A percentile compares a stretch with the other conserved stretches of the same genome.
phyloP scores from a whole-genome alignment of 2,797 vertebrate species.

The Gymnodraco acuticeps region DNA sequence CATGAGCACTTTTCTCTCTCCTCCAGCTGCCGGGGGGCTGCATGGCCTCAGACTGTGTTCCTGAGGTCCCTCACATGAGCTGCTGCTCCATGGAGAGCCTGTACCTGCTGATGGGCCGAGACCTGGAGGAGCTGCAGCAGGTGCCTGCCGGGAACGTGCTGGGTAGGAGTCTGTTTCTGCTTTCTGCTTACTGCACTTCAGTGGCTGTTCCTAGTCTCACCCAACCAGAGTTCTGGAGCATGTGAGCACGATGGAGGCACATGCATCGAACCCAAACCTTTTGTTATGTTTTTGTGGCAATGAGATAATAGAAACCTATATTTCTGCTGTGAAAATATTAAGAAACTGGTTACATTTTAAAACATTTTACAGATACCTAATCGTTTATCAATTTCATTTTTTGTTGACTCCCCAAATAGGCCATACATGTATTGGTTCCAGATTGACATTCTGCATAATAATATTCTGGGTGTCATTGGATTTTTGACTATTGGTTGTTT shows the following conservation, averaged over 20 bases:
- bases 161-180: conserved; percentile 78
- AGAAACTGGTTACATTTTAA: too few relatives aligned
- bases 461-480: too few relatives aligned
- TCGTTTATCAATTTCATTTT: too few relatives aligned
- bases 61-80: conserved; percentile 88
- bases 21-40: conserved; percentile 86
- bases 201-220: not conserved
- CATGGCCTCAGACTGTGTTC: conserved; percentile 71
- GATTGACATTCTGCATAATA: too few relatives aligned
- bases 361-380: too few relatives aligned
- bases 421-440: too few relatives aligned
- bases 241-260: not conserved
- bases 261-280: not conserved
- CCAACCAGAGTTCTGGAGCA: not conserved
- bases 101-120: conserved; percentile 95
- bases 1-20: not conserved
- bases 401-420: too few relatives aligned
- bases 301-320: too few relatives aligned
- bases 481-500: too few relatives aligned
- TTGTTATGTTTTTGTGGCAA: too few relatives aligned
- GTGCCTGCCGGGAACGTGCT: conserved; percentile 95
- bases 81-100: conserved; percentile 88
- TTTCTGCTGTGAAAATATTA: too few relatives aligned
- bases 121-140: conserved; percentile 92
- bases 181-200: not conserved